A percentile compares a stretch with the other conserved stretches of the same genome.
These are phyloP conservation scores for Acrossocheilus fasciatus DNA, from an alignment of 2,797 vertebrate species.

Conservation along the genomic window DNA sequence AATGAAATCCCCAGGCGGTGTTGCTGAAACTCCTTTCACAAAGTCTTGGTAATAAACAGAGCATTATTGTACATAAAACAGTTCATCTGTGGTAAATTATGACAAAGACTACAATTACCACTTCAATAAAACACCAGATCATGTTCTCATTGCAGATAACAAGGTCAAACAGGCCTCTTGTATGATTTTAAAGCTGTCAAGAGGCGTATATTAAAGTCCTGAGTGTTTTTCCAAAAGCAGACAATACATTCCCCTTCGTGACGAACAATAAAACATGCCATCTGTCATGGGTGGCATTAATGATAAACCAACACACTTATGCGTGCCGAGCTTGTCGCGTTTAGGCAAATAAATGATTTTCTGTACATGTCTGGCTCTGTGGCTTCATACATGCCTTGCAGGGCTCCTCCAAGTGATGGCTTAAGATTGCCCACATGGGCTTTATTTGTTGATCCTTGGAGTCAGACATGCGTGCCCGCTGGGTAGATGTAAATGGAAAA, in stretches of 20 bases:
- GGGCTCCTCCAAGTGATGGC: slow-evolving; percentile 29
- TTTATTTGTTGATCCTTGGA: slow-evolving; percentile 63
- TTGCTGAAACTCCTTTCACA: slow-evolving; percentile 16
- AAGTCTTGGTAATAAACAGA: slow-evolving; percentile 33
- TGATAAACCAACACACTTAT: slow-evolving; percentile 57
- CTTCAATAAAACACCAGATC: slow-evolving; percentile 13
- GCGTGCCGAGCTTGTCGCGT: slow-evolving; percentile 30
- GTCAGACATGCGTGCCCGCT: slow-evolving; percentile 52
- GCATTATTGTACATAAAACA: slow-evolving; percentile 28
- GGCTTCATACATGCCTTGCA: slow-evolving; percentile 49
- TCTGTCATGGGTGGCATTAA: slow-evolving; percentile 54
- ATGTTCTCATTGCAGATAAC: slow-evolving; percentile 20
- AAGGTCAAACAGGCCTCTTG: slow-evolving; percentile 20
- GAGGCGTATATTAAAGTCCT: slow-evolving; percentile 23
- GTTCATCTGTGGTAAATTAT: slow-evolving; percentile 29
- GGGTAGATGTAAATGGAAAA: slow-evolving; percentile 55
- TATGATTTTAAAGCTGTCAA: slow-evolving; percentile 42
- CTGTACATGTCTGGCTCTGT: slow-evolving; percentile 48
- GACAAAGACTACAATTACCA: slow-evolving; percentile 28
- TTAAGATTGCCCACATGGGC: slow-evolving; percentile 48
- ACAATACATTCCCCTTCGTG: slow-evolving; percentile 51
- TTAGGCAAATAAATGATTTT: slow-evolving; percentile 52
- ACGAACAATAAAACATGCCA: slow-evolving; percentile 57
- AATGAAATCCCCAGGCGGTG: slow-evolving; percentile 16
- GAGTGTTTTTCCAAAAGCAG: slow-evolving; percentile 43